Conservation (phyloP, 2,113 vertebrate genomes). For the Sinocyclocheilus rhinocerous region DNA sequence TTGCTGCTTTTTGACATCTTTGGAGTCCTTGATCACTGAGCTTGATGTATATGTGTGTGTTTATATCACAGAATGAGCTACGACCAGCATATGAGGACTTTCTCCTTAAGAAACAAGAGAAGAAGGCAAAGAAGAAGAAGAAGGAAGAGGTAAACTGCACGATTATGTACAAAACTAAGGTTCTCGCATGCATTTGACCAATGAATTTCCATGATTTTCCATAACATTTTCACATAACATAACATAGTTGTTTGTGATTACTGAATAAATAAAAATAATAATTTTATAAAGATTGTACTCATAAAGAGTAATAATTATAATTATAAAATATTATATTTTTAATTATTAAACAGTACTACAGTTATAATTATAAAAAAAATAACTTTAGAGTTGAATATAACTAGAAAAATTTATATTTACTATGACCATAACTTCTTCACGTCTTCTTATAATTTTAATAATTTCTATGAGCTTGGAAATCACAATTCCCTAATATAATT, state of each 20-base stretch:
- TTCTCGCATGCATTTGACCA: background rate
- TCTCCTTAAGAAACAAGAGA: constrained; percentile 79
- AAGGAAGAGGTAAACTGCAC: constrained; percentile 63
- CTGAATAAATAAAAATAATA: too few species aligned
- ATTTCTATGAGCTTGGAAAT: background rate
- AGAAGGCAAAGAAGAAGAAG: constrained; percentile 60
- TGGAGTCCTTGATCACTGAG: background rate
- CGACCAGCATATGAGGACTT: constrained; percentile 85
- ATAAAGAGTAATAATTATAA: background rate
- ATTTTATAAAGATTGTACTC: background rate
- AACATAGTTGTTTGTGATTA: background rate
- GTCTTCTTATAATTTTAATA: background rate
- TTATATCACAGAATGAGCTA: constrained; percentile 77
- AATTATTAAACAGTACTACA: too few species aligned
- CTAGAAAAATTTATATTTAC: background rate
- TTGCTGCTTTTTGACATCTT: constrained; percentile 23
- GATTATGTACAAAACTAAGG: background rate
- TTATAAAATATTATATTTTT: background rate
- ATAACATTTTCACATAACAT: too few species aligned
- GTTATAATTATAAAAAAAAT: too few species aligned
- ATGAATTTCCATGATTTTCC: background rate
- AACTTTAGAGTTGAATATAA: too few species aligned
- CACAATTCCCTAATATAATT: background rate
- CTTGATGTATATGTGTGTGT: constrained; percentile 11
- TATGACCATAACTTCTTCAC: too few species aligned